Conservation (phyloP, 2,888 invertebrate species). For the Tetramorium bicarinatum region DNA sequence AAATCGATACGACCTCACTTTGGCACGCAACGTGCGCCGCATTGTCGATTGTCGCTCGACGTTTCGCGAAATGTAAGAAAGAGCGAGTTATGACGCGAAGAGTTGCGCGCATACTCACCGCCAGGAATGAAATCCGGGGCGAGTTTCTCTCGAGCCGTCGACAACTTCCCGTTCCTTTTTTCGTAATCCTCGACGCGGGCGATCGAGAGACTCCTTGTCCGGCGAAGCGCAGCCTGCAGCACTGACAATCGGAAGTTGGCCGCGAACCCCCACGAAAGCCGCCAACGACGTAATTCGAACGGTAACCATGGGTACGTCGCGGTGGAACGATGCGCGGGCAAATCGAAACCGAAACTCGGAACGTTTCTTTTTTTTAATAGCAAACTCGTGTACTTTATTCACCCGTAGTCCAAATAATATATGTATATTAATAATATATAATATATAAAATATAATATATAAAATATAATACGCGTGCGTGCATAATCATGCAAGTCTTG, state of each 20-base stretch:
- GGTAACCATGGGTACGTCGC: conserved; percentile 25
- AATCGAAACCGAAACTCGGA: not conserved
- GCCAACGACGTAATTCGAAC: conserved; percentile 14
- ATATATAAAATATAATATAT: not conserved
- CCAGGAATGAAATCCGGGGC: not conserved
- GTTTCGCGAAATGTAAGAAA: not conserved
- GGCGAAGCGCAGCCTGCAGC: conserved; percentile 3
- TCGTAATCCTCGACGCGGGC: not conserved
- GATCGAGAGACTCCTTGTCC: not conserved
- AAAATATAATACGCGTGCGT: not conserved
- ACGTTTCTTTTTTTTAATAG: not conserved
- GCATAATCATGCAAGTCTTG: no score
- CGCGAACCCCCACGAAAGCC: conserved; percentile 4
- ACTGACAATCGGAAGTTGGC: conserved; percentile 43
- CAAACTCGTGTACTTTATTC: not conserved
- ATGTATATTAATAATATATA: no score
- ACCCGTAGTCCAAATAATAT: not conserved
- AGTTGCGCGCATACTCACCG: not conserved
- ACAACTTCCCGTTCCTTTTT: not conserved
- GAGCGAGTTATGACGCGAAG: not conserved
- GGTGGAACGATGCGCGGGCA: not conserved
- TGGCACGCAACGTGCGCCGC: conserved; percentile 36
- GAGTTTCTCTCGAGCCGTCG: not conserved
- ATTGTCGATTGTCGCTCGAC: not conserved
- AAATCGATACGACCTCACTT: conserved; percentile 39